These are phyloP conservation scores for Pandion haliaetus DNA, from an alignment of 2,113 vertebrate species.

Conservation along the genomic window DNA sequence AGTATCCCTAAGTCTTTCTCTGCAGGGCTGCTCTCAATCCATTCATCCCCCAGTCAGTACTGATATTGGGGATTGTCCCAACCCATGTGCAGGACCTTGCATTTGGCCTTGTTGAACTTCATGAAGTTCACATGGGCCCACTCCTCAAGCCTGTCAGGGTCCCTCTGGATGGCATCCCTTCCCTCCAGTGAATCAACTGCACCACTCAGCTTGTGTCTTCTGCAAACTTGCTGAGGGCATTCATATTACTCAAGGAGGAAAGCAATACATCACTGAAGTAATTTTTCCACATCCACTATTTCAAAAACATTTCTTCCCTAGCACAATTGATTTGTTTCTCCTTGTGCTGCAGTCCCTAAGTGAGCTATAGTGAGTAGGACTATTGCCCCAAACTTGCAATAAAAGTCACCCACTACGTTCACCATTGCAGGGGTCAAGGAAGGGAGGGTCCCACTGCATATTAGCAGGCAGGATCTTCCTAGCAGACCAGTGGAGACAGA, in stretches of 20 bases:
- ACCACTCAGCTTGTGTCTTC: background rate
- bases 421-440: background rate
- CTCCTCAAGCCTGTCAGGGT: background rate
- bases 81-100: background rate
- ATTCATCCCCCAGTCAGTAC: background rate
- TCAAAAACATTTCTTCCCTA: background rate
- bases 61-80: background rate
- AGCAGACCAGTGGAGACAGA: background rate
- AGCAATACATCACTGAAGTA: background rate
- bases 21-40: background rate
- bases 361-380: background rate
- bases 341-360: background rate
- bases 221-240: background rate
- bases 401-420: background rate
- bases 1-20: background rate
- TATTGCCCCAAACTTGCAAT: background rate
- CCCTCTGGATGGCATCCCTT: background rate
- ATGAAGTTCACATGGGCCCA: background rate
- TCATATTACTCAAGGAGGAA: background rate
- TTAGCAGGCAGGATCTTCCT: background rate
- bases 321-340: background rate
- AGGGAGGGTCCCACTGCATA: background rate
- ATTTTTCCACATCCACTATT: background rate
- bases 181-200: background rate
- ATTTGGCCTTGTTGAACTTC: background rate